Conservation (phyloP, 2,797 vertebrate species). For the Myotis planiceps region DNA sequence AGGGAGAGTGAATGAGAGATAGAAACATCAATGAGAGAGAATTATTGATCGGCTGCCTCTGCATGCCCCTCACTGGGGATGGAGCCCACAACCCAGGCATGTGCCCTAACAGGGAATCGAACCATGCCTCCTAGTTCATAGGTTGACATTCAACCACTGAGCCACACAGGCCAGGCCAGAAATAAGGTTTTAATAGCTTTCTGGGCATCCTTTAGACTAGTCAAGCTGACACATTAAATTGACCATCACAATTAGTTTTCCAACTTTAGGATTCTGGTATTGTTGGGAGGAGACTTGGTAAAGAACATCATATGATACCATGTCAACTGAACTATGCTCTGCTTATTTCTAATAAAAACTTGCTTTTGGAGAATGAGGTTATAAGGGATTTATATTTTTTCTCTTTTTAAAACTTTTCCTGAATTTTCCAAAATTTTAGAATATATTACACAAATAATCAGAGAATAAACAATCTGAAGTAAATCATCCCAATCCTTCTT, state of each 20-base stretch:
- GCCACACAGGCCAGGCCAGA: too few relatives aligned
- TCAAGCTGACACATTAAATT: background rate
- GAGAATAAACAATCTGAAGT: background rate
- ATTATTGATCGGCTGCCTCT: too few relatives aligned
- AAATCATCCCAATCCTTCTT: background rate
- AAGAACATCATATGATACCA: background rate
- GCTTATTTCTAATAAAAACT: background rate
- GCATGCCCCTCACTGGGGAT: too few relatives aligned
- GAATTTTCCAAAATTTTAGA: background rate
- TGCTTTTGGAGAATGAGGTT: background rate
- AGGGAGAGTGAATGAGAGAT: too few relatives aligned
- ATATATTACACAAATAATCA: background rate
- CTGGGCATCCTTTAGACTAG: background rate
- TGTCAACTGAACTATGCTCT: background rate
- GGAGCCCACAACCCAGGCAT: too few relatives aligned
- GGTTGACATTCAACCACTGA: too few relatives aligned
- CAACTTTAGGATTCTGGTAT: background rate
- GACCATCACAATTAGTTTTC: background rate
- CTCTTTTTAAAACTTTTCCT: background rate
- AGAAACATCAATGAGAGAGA: too few relatives aligned
- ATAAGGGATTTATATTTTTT: background rate
- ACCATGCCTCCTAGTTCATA: too few relatives aligned
- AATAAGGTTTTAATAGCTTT: background rate
- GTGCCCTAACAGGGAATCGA: too few relatives aligned
- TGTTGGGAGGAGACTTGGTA: background rate